phyloP scores from a whole-genome alignment of 2,888 invertebrate species.

The Tetheella fluctuosa region DNA sequence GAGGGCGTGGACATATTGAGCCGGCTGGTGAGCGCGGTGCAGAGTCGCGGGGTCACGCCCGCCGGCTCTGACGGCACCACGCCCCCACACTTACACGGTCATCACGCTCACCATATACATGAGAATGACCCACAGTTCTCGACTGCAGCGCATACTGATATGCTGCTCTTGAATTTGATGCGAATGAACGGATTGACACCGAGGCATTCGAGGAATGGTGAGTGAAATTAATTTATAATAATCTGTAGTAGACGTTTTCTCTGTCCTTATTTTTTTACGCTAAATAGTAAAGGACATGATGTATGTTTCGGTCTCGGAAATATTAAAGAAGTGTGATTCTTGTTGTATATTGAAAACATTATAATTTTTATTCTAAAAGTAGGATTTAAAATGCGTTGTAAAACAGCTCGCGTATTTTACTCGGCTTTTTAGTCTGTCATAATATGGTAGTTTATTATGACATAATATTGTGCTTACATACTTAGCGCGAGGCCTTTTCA shows the following conservation, averaged over 20 bases:
- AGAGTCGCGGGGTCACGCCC: slow-evolving; percentile 44
- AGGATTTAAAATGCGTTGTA: neutral
- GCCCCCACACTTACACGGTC: slow-evolving; percentile 21
- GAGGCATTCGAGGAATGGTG: slow-evolving; percentile 57
- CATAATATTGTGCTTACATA: no score
- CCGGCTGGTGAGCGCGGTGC: slow-evolving; percentile 61
- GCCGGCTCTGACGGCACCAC: slow-evolving; percentile 39
- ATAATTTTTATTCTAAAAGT: no score
- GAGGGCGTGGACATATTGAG: slow-evolving; percentile 59
- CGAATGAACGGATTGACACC: slow-evolving; percentile 72
- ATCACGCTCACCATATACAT: slow-evolving; percentile 21
- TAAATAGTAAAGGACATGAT: neutral
- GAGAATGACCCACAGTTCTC: slow-evolving; percentile 67
- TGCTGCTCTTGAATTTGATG: slow-evolving; percentile 76
- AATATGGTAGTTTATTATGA: no score
- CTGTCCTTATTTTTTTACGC: no score
- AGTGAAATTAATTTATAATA: slow-evolving; percentile 21
- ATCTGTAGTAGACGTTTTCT: no score
- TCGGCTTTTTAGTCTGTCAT: no score
- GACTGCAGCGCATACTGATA: slow-evolving; percentile 71
- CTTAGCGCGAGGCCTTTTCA: no score
- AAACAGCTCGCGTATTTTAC: no score
- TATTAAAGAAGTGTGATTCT: no score
- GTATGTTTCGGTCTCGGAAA: no score
- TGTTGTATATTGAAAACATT: no score